These are phyloP conservation scores for Eulithis testata DNA, from an alignment of 2,888 invertebrate species.

Conservation along the genomic window DNA sequence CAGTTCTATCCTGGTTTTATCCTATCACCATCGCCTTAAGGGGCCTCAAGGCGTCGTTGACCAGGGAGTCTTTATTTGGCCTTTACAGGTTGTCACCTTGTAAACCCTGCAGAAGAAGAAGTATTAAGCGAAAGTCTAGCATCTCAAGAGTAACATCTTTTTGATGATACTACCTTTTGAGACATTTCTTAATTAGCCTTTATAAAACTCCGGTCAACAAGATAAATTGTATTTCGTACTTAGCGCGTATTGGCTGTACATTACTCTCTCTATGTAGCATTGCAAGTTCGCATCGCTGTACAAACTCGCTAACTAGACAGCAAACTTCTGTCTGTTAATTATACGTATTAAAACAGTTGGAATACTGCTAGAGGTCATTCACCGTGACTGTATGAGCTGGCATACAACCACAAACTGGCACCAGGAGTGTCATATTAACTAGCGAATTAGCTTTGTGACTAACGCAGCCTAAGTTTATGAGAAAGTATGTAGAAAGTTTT, in stretches of 20 bases:
- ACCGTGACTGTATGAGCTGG: slow-evolving; percentile 14
- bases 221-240: background rate
- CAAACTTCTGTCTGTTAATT: slow-evolving; percentile 40
- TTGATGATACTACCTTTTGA: too few species aligned
- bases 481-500: background rate
- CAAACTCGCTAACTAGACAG: slow-evolving; percentile 62
- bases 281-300: slow-evolving; percentile 44
- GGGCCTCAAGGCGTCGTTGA: too few species aligned
- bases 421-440: background rate
- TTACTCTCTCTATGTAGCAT: slow-evolving; percentile 29
- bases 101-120: too few species aligned
- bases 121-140: too few species aligned
- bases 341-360: slow-evolving; percentile 24
- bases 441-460: slow-evolving; percentile 8
- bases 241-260: background rate
- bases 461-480: background rate
- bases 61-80: too few species aligned
- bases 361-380: slow-evolving; percentile 21
- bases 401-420: background rate
- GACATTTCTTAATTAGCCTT: background rate
- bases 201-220: background rate
- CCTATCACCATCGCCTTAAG: too few species aligned
- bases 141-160: too few species aligned
- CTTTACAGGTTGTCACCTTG: too few species aligned
- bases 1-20: too few species aligned